Conservation (phyloP, 2,888 invertebrate genomes). For the Hesperia comma region DNA sequence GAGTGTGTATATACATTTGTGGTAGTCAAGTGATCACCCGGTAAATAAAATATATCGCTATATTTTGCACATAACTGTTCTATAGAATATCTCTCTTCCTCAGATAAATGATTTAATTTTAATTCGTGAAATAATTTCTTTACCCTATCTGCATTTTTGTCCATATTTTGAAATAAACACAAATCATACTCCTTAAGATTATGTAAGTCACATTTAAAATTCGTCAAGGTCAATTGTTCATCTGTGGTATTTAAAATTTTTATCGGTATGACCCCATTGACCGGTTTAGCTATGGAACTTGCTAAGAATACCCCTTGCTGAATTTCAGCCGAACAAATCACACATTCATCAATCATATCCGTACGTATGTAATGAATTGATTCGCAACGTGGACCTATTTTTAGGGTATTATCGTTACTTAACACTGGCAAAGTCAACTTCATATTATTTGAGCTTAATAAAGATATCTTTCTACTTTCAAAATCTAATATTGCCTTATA, state of each 20-base stretch:
- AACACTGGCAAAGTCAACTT: no score
- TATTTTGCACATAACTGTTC: constrained; percentile 9
- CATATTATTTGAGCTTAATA: no score
- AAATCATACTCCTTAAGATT: not conserved
- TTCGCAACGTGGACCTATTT: not conserved
- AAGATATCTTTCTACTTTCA: not conserved
- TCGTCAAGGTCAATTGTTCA: not conserved
- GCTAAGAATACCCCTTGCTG: not conserved
- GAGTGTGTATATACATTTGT: constrained; percentile 8
- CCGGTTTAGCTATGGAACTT: not conserved
- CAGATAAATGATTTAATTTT: constrained; percentile 1
- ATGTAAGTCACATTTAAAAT: not conserved
- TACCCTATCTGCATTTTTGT: not conserved
- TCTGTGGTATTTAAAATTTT: not conserved
- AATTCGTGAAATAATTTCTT: not conserved
- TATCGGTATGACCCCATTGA: not conserved
- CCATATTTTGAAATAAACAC: not conserved
- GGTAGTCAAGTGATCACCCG: constrained; percentile 16
- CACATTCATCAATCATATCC: not conserved
- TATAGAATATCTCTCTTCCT: not conserved
- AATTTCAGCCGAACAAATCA: not conserved
- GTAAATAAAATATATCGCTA: constrained; percentile 11
- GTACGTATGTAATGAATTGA: not conserved
- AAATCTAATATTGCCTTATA: not conserved
- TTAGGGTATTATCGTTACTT: not conserved